These are phyloP conservation scores for Cebidichthys violaceus DNA, from an alignment of 2,113 vertebrate genomes.

Conservation along the genomic window DNA sequence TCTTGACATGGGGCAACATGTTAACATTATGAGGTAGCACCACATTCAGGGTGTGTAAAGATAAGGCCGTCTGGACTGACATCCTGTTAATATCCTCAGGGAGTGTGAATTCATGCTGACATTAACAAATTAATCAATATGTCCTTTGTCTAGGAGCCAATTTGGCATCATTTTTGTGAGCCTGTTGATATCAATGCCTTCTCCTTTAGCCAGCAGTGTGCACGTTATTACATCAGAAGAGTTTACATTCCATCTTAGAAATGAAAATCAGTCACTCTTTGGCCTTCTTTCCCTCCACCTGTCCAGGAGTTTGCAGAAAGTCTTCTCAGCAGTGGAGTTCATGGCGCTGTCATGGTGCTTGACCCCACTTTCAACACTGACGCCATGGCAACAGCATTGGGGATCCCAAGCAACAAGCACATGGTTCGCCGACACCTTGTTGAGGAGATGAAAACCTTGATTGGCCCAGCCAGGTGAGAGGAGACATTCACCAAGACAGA, in stretches of 20 bases:
- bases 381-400: conserved; percentile 81
- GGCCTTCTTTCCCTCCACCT: neutral
- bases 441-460: conserved; percentile 87
- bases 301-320: conserved; percentile 88
- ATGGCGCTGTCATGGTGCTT: conserved; percentile 89
- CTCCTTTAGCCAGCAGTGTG: neutral
- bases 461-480: conserved; percentile 82
- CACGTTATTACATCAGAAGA: neutral
- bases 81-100: conserved; percentile 38
- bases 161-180: neutral
- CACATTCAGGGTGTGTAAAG: conserved; percentile 10
- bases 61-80: conserved; percentile 36
- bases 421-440: conserved; percentile 89
- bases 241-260: neutral
- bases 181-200: neutral
- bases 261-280: neutral
- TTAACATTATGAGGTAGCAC: conserved; percentile 22
- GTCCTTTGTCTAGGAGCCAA: neutral
- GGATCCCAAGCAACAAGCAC: conserved; percentile 88
- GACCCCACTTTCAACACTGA: conserved; percentile 87
- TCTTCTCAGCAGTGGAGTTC: conserved; percentile 87
- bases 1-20: conserved; percentile 1
- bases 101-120: conserved; percentile 8
- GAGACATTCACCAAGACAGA: neutral
- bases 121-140: conserved; percentile 21